Base-by-base conservation (phyloP, 2,797 vertebrate genomes). In the Craterocephalus amniculus region DNA sequence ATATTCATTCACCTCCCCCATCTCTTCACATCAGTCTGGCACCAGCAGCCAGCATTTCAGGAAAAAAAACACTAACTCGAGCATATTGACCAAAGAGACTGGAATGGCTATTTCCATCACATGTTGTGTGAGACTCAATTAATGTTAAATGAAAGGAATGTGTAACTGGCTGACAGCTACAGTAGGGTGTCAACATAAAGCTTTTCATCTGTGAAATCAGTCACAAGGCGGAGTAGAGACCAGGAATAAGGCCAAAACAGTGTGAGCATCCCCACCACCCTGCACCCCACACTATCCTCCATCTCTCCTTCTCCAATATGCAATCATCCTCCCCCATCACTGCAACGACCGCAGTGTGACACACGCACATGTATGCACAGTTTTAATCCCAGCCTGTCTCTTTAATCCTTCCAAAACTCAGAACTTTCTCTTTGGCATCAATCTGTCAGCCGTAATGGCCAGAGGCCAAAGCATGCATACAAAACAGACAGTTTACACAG, bases 361-460 rank as follows among this genome's bases (percentile, higher is more conserved):
- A 77, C 68, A 48, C 72, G 80, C 71, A 56, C 52, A 74, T 29
- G 65, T 66, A 58, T 7, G 34, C 34, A 26, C 49, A 51, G 26
- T 67, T 76, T 83, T 91, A 93, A 93, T 92, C 89, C 88, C 77
- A 57, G 83, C 82, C 81, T 74, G 79, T 75, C 80, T 87, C 70
- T 0, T 62, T 93, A 93, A 93, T 93, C 92, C 86, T 76, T 81
- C 31, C 49, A 64, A 81, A 84, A 83, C 79, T 86, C 62, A 76
- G 68, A 89, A 92, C 81, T 90, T 91, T 91, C 84, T 86, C 84
- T 85, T 74, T 78, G 67, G 80, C 76, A 81, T 83, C 86, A 90
- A 78, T 83, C 84, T 79, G 77, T 72, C 80, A 69, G 62, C 61
- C 74, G 74, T 52, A 56, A 48, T 55, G 60, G 73, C 76, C 49